Conservation (phyloP, 1,140 invertebrate species). For the Procambarus virginalis region DNA sequence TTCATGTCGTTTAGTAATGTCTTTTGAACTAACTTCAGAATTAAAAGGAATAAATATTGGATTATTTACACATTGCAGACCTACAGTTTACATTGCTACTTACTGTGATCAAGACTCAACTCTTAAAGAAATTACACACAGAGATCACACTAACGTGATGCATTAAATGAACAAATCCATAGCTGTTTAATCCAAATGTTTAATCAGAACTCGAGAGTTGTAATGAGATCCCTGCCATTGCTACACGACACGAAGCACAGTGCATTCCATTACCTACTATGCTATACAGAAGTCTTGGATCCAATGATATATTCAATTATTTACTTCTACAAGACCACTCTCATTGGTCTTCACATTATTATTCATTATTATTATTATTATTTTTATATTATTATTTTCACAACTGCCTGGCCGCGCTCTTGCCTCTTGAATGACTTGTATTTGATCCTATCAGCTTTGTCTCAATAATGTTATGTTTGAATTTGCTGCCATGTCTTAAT, state of each 20-base stretch:
- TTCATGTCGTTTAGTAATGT: neutral
- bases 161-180: neutral
- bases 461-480: neutral
- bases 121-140: too few relatives aligned
- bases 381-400: neutral
- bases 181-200: too few relatives aligned
- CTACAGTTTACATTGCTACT: too few relatives aligned
- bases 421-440: slow-evolving; percentile 18
- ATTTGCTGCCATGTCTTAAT: neutral
- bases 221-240: neutral
- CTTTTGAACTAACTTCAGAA: too few relatives aligned
- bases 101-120: too few relatives aligned
- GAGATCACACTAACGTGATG: too few relatives aligned
- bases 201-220: too few relatives aligned
- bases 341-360: slow-evolving; percentile 5
- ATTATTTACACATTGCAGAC: too few relatives aligned
- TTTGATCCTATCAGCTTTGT: slow-evolving; percentile 3
- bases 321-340: neutral
- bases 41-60: neutral
- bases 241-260: neutral
- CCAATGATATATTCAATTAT: neutral
- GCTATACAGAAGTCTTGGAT: neutral
- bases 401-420: slow-evolving; percentile 1
- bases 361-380: slow-evolving; percentile 46
- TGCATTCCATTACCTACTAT: neutral